Percentiles rank a stretch among this genome's conserved stretches.
Conservation (phyloP, 1,140 invertebrate species). For the Drosophila burlai region DNA sequence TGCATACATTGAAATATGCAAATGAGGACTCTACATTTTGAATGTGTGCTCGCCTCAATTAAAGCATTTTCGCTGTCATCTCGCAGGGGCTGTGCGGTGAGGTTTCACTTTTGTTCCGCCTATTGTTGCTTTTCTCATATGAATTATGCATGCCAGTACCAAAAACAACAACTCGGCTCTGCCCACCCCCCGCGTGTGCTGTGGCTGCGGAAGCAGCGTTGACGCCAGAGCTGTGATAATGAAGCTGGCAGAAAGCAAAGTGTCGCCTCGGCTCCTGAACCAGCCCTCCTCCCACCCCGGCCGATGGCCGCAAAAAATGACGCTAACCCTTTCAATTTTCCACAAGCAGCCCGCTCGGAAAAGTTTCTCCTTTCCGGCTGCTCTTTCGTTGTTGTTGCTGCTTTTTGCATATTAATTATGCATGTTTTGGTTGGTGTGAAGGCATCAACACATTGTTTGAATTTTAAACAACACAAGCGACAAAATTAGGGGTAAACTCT, state of each 20-base stretch:
- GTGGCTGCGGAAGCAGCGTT: constrained; percentile 76
- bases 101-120: constrained; percentile 76
- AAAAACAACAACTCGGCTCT: constrained; percentile 43
- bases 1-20: constrained; percentile 84
- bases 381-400: constrained; percentile 51
- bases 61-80: constrained; percentile 74
- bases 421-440: constrained; percentile 84
- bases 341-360: constrained; percentile 56
- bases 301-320: constrained; percentile 54
- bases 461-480: constrained; percentile 74
- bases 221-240: constrained; percentile 84
- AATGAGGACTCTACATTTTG: constrained; percentile 41
- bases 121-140: constrained; percentile 84
- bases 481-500: constrained; percentile 56
- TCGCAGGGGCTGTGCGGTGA: constrained; percentile 46
- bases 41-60: constrained; percentile 65
- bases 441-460: constrained; percentile 84
- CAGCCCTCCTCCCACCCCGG: constrained; percentile 1
- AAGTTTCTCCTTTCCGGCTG: constrained; percentile 56
- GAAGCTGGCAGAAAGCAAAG: constrained; percentile 72
- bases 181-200: neutral
- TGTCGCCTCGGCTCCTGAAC: constrained; percentile 55
- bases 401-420: constrained; percentile 85
- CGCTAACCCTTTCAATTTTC: constrained; percentile 79
- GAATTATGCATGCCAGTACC: constrained; percentile 80